Base-by-base conservation (phyloP, 2,888 invertebrate species). In the Oscheius sp. region DNA sequence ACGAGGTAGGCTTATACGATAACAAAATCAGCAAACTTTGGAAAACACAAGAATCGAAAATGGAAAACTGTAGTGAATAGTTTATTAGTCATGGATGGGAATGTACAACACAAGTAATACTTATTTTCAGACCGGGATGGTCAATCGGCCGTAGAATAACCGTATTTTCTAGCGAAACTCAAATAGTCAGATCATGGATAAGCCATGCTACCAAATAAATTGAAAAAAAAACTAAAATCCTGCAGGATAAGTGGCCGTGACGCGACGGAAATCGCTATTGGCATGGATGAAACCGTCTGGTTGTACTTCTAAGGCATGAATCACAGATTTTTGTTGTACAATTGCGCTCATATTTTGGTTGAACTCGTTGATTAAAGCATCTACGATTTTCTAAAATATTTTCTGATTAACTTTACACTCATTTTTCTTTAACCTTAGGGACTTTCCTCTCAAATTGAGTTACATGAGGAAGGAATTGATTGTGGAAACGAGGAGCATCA, bases 371-470 rank as follows among this genome's bases (percentile, higher is more conserved):
- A 76, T 78, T 42, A 85, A 71, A 15, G 76, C 79, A 23, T 79
- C 73, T 63, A 81, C 75, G 25, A 85, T 73, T 34, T 72, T 71
- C 76, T 80, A 53, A 57, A 76, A 53, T 29, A 31, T 27, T 12
- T 53, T 20, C 6, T 10, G 2, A 3, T 39, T 46, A n/a, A n/a
- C n/a, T n/a, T n/a, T n/a, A n/a, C 5, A 25, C 23, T n/a, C 39
- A 58, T 5, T n/a, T n/a, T 2, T 12, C 17, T 64, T 17, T 12
- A n/a, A 92, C 92, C 88, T 90, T 88, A 34, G 90, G 90, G 61
- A 92, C 89, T 10, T 91, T 91, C 81, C 90, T 91, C 88, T 92
- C 93, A 83, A 93, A 92, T 42, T 89, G 86, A 0, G 92, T 87
- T 45, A 89, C 83, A 90, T 92, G 91, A 0, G 94, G 94, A 75